Evolutionary conservation across 1,140 invertebrate genomes (phyloP).

Genomic region (Philopotamus ludificatus): DNA sequence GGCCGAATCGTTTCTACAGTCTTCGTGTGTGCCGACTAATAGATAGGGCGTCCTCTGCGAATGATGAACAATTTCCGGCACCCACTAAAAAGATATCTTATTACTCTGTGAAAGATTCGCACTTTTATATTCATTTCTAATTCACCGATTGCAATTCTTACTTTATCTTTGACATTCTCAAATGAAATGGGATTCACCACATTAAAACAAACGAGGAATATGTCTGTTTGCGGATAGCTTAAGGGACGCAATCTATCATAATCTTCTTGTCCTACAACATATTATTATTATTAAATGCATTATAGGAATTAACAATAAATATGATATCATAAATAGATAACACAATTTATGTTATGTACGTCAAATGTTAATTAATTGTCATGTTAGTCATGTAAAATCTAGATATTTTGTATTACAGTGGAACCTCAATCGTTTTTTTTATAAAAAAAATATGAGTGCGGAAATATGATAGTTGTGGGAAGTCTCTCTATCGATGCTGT

Average conservation of each 20-base stretch:
- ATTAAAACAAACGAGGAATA: conserved; percentile 98
- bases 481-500: too few relatives aligned
- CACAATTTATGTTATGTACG: too few relatives aligned
- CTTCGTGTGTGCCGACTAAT: conserved; percentile 98
- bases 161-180: conserved; percentile 97
- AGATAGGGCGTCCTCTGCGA: conserved; percentile 98
- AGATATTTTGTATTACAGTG: too few relatives aligned
- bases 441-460: too few relatives aligned
- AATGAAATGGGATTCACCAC: conserved; percentile 98
- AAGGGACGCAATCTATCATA: conserved; percentile 93
- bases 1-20: conserved; percentile 92
- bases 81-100: conserved; percentile 73
- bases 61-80: conserved; percentile 99
- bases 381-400: too few relatives aligned
- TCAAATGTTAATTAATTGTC: too few relatives aligned
- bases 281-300: too few relatives aligned
- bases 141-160: not conserved
- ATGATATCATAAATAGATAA: too few relatives aligned
- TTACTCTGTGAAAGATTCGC: not conserved
- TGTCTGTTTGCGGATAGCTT: conserved; percentile 98
- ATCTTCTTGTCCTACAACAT: conserved; percentile 82
- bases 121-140: not conserved
- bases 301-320: not conserved
- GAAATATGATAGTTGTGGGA: too few relatives aligned
- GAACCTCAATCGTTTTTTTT: too few relatives aligned